Base-by-base conservation (phyloP, 2,888 invertebrate species). In the Thereva unica region DNA sequence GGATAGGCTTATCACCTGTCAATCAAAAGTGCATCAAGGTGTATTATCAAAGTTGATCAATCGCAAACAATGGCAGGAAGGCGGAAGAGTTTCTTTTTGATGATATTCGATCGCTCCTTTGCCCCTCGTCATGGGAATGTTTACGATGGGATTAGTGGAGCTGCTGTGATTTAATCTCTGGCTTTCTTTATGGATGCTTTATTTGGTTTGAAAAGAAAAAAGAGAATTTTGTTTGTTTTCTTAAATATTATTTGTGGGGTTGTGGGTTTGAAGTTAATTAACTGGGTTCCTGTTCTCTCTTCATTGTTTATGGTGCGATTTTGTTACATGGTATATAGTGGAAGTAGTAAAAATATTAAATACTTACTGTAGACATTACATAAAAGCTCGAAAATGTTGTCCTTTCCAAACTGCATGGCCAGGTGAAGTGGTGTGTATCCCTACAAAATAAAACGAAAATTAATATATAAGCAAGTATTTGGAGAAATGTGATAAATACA, bases 401-500 rank as follows among this genome's bases (percentile, higher is more conserved):
- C 91, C 75, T 92, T 91, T 34, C 92, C 91, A 80, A 92, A 94
- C 80, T 95, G 94, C 82, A 94, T 92, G 1, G 96, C 95, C 71
- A 97, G 85, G 79, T 97, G 97, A 44, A 96, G 83, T 64, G 97
- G 91, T 69, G 96, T 96, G 80, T 96, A 96, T 37, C 97, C 97
- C 94, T 96, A 83, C 44, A 85, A 86, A 74, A 72, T 68, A 73
- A 74, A 76, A 72, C 64, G 67, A 40, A 66, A 34, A 61, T 37
- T 40, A 35, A 52, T 49, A 64, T n/a, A 54, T 59, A 1, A 52
- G 52, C n/a, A 57, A 69, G 23, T 52, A 45, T 45, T n/a, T 55
- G 23, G n/a, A 55, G n/a, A 40, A 55, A n/a, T n/a, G n/a, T n/a
- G n/a, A 59, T 37, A 45, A 45, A 10, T 9, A 55, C 2, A 12